Evolutionary conservation across 2,113 vertebrate species (phyloP).

Genomic region (Gobius niger): DNA sequence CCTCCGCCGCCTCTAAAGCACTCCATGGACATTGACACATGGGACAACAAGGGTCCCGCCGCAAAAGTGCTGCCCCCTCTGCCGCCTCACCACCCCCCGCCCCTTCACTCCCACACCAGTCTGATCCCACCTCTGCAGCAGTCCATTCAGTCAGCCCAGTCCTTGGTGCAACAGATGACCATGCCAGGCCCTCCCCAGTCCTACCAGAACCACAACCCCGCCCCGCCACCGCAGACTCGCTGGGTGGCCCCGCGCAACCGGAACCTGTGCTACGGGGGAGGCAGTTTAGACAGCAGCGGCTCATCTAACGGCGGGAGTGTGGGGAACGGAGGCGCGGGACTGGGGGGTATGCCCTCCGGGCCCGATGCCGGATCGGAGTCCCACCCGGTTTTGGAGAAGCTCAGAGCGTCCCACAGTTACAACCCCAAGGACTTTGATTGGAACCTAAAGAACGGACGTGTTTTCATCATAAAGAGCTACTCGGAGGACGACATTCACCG

Average conservation of each 20-base stretch:
- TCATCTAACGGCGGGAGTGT: slow-evolving; percentile 70
- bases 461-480: slow-evolving; percentile 99
- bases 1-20: slow-evolving; percentile 95
- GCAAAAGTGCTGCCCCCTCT: slow-evolving; percentile 83
- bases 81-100: slow-evolving; percentile 77
- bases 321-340: slow-evolving; percentile 53
- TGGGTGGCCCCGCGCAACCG: slow-evolving; percentile 94
- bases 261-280: slow-evolving; percentile 82
- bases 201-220: slow-evolving; percentile 82
- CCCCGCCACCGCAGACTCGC: slow-evolving; percentile 82
- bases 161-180: slow-evolving; percentile 81
- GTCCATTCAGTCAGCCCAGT: slow-evolving; percentile 70
- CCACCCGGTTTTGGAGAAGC: slow-evolving; percentile 92
- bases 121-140: slow-evolving; percentile 66
- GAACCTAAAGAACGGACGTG: slow-evolving; percentile 91
- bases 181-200: slow-evolving; percentile 81
- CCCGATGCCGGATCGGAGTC: slow-evolving; percentile 73
- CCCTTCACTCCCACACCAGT: slow-evolving; percentile 70
- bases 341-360: slow-evolving; percentile 29
- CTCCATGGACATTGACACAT: slow-evolving; percentile 97
- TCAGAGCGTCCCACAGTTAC: slow-evolving; percentile 95
- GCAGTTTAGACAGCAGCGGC: slow-evolving; percentile 77
- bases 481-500: slow-evolving; percentile 97
- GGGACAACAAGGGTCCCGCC: slow-evolving; percentile 91
- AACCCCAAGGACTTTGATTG: slow-evolving; percentile 97